phyloP scores from a whole-genome alignment of 1,140 invertebrate species.

The Probaryconus sp. region DNA sequence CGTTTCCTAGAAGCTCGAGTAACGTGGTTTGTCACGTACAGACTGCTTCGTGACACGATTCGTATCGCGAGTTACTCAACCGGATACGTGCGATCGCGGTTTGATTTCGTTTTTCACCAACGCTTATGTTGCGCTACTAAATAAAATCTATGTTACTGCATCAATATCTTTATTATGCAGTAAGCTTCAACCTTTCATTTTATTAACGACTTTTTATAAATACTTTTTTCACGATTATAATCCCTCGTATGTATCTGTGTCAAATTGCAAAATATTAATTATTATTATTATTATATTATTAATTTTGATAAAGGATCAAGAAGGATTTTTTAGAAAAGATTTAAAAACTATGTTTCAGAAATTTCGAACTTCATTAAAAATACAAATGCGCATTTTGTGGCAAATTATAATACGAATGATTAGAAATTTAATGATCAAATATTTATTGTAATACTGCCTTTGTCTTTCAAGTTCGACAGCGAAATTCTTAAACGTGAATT shows the following conservation, averaged over 20 bases:
- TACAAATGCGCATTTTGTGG: slow-evolving; percentile 17
- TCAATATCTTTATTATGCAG: slow-evolving; percentile 31
- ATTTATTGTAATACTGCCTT: background rate
- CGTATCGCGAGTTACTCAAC: slow-evolving; percentile 60
- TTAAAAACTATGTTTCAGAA: no score
- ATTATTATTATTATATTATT: no score
- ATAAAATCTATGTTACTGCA: slow-evolving; percentile 12
- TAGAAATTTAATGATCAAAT: no score
- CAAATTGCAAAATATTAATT: no score
- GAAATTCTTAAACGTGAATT: slow-evolving; percentile 4
- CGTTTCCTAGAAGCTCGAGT: slow-evolving; percentile 60
- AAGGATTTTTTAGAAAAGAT: no score
- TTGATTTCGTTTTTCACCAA: slow-evolving; percentile 59
- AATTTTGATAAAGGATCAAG: no score
- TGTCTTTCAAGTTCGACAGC: slow-evolving; percentile 4
- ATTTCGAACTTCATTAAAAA: no score
- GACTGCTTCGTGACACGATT: slow-evolving; percentile 61
- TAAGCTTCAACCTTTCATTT: background rate
- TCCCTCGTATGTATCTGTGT: no score
- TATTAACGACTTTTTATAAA: background rate
- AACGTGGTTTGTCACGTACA: slow-evolving; percentile 62
- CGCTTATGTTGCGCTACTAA: slow-evolving; percentile 40
- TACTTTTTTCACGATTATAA: no score
- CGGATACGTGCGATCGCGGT: slow-evolving; percentile 59
- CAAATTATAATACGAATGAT: slow-evolving; percentile 1